These are phyloP conservation scores for Pomacea maculata DNA, from an alignment of 1,140 invertebrate species.

Conservation along the genomic window DNA sequence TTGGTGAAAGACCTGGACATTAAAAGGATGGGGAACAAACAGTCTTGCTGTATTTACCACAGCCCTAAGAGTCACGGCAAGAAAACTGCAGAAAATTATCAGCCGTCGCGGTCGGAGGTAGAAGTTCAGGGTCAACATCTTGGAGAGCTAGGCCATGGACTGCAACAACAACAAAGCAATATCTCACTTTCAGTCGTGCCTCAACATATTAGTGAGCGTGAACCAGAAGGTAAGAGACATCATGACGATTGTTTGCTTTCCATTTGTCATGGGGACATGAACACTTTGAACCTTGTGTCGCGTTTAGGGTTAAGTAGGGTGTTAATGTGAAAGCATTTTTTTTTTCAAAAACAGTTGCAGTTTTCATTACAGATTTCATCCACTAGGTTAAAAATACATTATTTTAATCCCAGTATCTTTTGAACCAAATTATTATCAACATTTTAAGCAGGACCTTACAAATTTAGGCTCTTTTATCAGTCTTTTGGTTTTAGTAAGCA, in stretches of 20 bases:
- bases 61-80: slow-evolving; percentile 50
- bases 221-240: slow-evolving; percentile 75
- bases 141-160: slow-evolving; percentile 10
- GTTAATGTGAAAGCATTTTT: not conserved
- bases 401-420: no score
- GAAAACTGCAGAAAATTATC: slow-evolving; percentile 59
- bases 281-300: not conserved
- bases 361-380: not conserved
- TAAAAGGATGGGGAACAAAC: slow-evolving; percentile 65
- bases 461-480: no score
- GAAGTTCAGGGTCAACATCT: slow-evolving; percentile 13
- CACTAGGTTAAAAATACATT: not conserved
- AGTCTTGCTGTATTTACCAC: slow-evolving; percentile 65
- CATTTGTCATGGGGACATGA: not conserved
- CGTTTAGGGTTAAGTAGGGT: not conserved
- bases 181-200: slow-evolving; percentile 71
- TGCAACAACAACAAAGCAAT: slow-evolving; percentile 70
- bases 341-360: not conserved
- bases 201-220: slow-evolving; percentile 97
- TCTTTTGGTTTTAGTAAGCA: no score
- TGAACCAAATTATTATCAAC: no score
- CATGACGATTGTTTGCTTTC: not conserved
- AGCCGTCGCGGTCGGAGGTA: slow-evolving; percentile 19
- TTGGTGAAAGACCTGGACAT: not conserved
- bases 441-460: no score